These are phyloP conservation scores for Brachypteracias leptosomus DNA, from an alignment of 2,113 vertebrate species.

Conservation along the genomic window DNA sequence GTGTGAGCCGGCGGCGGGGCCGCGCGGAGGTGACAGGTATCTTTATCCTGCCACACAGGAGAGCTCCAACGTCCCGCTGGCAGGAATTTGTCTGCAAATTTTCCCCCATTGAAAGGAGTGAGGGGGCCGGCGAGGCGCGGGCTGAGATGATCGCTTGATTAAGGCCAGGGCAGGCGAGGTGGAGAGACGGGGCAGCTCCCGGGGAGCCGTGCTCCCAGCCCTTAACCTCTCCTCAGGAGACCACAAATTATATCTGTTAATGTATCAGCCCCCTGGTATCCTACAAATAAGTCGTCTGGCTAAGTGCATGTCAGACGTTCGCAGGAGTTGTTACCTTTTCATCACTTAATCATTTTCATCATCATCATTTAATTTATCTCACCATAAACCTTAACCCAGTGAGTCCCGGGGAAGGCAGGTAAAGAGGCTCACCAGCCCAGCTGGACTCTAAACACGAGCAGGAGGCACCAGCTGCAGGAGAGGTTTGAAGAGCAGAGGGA, in stretches of 20 bases:
- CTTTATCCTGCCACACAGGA: constrained; percentile 83
- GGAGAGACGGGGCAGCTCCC: constrained; percentile 75
- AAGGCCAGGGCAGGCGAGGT: constrained; percentile 79
- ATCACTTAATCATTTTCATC: constrained; percentile 32
- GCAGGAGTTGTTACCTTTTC: constrained; percentile 25
- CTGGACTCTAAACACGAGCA: neutral
- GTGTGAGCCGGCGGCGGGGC: constrained; percentile 73
- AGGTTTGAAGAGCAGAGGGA: neutral
- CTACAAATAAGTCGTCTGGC: constrained; percentile 62
- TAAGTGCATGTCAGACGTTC: constrained; percentile 44
- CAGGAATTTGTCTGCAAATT: constrained; percentile 91
- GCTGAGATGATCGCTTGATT: constrained; percentile 96
- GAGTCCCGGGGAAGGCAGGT: neutral
- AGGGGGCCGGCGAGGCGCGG: constrained; percentile 79
- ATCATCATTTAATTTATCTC: constrained; percentile 36
- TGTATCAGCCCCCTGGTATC: constrained; percentile 69
- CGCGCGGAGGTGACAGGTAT: constrained; percentile 83
- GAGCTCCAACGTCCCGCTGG: constrained; percentile 84
- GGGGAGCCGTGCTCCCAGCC: constrained; percentile 79
- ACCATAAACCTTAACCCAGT: constrained; percentile 6
- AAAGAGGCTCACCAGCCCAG: neutral
- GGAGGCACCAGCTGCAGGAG: neutral
- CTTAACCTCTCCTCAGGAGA: constrained; percentile 89
- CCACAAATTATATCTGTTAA: constrained; percentile 78
- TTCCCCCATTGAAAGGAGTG: constrained; percentile 82